phyloP scores from a whole-genome alignment of 2,797 vertebrate species.

The Pangasius macronema region DNA sequence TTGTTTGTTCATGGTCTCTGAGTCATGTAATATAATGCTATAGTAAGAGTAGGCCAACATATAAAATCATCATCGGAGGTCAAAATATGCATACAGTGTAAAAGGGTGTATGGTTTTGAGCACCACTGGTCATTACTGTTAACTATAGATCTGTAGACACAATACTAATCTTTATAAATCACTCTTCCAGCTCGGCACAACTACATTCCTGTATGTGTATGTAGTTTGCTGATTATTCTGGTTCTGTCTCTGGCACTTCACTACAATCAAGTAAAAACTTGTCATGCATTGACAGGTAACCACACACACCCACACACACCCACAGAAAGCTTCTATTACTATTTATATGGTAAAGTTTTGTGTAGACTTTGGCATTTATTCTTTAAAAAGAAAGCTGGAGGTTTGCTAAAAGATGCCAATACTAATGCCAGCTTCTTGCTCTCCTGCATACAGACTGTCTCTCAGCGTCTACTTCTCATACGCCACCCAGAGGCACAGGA shows the following conservation, averaged over 20 bases:
- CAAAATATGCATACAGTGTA: neutral
- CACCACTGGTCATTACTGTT: neutral
- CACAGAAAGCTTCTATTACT: neutral
- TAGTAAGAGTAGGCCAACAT: neutral
- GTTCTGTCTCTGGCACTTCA: conserved; percentile 5
- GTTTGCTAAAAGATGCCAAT: neutral
- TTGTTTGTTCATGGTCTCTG: neutral
- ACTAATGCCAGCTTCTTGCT: neutral
- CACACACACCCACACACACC: neutral
- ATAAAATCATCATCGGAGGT: neutral
- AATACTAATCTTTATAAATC: neutral
- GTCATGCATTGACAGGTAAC: neutral
- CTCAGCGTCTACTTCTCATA: neutral
- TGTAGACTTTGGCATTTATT: neutral
- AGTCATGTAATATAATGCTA: neutral
- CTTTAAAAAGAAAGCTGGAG: neutral
- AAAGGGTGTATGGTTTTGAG: neutral
- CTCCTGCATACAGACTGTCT: conserved; percentile 5
- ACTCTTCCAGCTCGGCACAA: neutral
- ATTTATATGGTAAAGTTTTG: neutral
- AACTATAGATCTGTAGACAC: neutral
- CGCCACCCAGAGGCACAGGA: neutral
- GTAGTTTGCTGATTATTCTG: neutral
- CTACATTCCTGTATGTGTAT: conserved; percentile 9
- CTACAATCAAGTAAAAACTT: neutral